These are phyloP conservation scores for Balaenoptera acutorostrata DNA, from an alignment of 2,113 vertebrate species.

Conservation along the genomic window DNA sequence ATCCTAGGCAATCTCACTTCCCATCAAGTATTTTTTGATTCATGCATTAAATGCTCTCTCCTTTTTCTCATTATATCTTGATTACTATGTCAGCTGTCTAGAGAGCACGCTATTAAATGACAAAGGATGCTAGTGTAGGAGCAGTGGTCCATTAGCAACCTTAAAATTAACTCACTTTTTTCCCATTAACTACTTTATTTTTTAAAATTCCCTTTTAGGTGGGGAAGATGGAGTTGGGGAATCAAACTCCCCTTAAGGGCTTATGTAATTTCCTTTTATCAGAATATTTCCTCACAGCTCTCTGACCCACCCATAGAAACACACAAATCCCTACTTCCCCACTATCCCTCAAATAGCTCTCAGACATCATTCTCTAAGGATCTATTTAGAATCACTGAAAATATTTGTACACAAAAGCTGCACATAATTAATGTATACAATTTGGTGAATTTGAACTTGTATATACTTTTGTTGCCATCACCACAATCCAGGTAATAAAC, in stretches of 20 bases:
- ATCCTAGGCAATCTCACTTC: constrained; percentile 30
- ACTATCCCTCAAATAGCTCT: not conserved
- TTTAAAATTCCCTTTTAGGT: not conserved
- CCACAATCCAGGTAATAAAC: not conserved
- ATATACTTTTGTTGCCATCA: not conserved
- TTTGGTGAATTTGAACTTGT: not conserved
- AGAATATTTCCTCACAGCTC: not conserved
- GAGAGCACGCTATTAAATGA: constrained; percentile 11
- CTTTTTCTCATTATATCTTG: constrained; percentile 39
- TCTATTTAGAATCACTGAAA: constrained; percentile 1
- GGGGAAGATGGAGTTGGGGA: not conserved
- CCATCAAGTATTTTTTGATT: constrained; percentile 27
- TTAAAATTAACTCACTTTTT: constrained; percentile 43
- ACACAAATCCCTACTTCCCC: not conserved
- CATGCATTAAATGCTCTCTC: constrained; percentile 24
- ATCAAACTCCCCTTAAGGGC: not conserved
- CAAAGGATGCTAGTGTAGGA: constrained; percentile 1
- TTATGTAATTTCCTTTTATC: not conserved
- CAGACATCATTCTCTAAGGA: not conserved
- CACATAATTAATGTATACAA: not conserved
- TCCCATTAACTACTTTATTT: not conserved
- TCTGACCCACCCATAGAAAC: not conserved
- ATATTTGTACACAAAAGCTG: not conserved
- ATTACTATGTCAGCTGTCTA: constrained; percentile 30
- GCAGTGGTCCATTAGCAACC: constrained; percentile 3